phyloP scores from a whole-genome alignment of 2,113 vertebrate species.

The Arizona elegans region DNA sequence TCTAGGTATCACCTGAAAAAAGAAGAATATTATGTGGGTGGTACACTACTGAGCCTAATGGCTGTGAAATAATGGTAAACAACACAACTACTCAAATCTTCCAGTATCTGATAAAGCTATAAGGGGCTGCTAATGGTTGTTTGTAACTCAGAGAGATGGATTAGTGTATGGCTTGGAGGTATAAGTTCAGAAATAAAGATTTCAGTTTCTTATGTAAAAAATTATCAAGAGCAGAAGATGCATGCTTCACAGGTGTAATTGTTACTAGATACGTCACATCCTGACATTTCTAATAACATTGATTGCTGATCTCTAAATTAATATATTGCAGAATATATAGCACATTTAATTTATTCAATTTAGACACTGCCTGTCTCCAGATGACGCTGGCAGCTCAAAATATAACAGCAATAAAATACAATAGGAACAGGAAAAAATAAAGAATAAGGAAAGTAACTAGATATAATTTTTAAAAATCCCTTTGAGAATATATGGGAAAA shows the following conservation, averaged over 20 bases:
- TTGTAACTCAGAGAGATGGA: background rate
- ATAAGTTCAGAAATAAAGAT: background rate
- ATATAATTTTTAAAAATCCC: background rate
- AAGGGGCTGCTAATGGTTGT: background rate
- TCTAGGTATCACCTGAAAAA: background rate
- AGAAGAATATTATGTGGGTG: background rate
- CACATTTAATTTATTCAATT: background rate
- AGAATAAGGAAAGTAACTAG: background rate
- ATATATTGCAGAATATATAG: background rate
- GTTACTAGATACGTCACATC: background rate
- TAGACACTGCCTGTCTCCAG: background rate
- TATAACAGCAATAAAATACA: background rate
- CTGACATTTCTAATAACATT: background rate
- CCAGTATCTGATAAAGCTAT: background rate
- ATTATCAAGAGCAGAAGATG: background rate
- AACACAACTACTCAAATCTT: constrained; percentile 9
- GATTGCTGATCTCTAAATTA: background rate
- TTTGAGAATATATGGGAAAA: background rate
- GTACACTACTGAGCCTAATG: constrained; percentile 2
- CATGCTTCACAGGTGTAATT: background rate
- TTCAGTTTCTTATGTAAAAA: background rate
- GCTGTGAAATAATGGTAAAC: constrained; percentile 17
- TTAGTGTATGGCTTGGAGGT: background rate
- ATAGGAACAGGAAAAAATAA: background rate
- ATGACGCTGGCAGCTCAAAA: background rate